Conservation (phyloP, 1,140 invertebrate species). For the Pseudomyrmex sp. region DNA sequence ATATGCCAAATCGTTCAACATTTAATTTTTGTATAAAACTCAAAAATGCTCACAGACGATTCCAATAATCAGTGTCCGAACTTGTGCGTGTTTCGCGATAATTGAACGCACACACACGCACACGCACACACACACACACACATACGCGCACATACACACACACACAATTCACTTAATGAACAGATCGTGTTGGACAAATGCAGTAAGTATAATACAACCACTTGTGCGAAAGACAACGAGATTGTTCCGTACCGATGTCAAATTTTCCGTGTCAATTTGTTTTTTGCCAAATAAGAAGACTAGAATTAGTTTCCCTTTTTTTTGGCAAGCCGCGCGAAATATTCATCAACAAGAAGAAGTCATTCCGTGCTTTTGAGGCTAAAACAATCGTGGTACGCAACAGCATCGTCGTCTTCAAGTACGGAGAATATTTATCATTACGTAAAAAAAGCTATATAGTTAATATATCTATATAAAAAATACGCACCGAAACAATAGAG, state of each 20-base stretch:
- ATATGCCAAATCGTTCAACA: conserved; percentile 31
- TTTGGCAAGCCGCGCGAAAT: not conserved
- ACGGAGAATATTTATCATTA: conserved; percentile 27
- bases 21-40: conserved; percentile 38
- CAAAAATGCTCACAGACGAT: conserved; percentile 46
- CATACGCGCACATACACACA: not conserved
- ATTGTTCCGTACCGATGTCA: conserved; percentile 47
- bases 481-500: conserved; percentile 66
- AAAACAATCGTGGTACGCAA: conserved; percentile 27
- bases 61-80: conserved; percentile 34
- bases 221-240: conserved; percentile 46
- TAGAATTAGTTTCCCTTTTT: conserved; percentile 14
- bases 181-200: conserved; percentile 50
- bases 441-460: conserved; percentile 67
- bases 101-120: not conserved
- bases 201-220: conserved; percentile 57
- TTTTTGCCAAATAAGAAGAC: conserved; percentile 31
- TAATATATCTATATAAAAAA: conserved; percentile 66
- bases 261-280: not conserved
- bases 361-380: not conserved
- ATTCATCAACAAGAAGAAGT: not conserved
- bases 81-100: conserved; percentile 27
- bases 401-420: conserved; percentile 35
- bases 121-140: not conserved
- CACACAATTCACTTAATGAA: conserved; percentile 28